Evolutionary conservation across 2,113 vertebrate genomes (phyloP).

Genomic region (Saccopteryx bilineata): DNA sequence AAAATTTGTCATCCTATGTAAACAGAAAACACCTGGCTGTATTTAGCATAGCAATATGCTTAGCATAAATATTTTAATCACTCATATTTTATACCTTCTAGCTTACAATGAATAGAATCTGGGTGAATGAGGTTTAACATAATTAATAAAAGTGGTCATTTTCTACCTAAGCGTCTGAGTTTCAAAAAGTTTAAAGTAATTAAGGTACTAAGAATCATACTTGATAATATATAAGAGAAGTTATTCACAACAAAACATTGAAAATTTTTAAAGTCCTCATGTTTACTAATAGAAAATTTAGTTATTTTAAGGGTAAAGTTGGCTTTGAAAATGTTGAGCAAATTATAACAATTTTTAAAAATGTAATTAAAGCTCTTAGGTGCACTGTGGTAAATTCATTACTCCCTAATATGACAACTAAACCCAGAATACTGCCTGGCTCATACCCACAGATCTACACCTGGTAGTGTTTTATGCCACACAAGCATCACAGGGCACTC

Average conservation of each 20-base stretch:
- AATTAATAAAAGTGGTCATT: background rate
- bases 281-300: constrained; percentile 19
- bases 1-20: constrained; percentile 2
- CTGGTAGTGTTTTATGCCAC: background rate
- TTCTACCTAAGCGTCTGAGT: background rate
- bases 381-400: background rate
- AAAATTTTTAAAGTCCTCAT: background rate
- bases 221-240: background rate
- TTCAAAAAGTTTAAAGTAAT: constrained; percentile 24
- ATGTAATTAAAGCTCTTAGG: background rate
- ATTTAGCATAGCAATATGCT: background rate
- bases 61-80: background rate
- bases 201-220: constrained; percentile 32
- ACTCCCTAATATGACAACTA: background rate
- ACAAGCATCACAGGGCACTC: background rate
- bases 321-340: background rate
- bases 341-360: constrained; percentile 9
- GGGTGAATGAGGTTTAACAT: background rate
- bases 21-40: background rate
- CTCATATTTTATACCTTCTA: background rate
- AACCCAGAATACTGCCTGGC: background rate
- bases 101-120: background rate
- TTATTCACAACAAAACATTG: background rate
- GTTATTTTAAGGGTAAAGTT: background rate
- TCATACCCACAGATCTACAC: background rate